These are phyloP conservation scores for Torymus auratus DNA, from an alignment of 2,888 invertebrate species.

Conservation along the genomic window DNA sequence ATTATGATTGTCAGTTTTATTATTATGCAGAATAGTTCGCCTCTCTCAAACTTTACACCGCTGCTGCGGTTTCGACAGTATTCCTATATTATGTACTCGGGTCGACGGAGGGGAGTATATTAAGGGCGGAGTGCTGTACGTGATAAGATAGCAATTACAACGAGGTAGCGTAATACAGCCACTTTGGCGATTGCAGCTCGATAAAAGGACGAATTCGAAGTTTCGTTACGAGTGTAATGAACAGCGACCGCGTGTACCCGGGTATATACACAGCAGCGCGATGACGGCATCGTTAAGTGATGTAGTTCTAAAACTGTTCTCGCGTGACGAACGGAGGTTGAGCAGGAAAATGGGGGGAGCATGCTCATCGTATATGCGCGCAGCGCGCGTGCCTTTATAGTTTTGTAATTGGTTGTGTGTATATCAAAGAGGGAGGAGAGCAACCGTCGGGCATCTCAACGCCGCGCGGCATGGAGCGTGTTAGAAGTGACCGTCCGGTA, in stretches of 20 bases:
- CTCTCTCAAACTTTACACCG: slow-evolving; percentile 2
- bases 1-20: no score
- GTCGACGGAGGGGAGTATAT: not conserved
- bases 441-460: slow-evolving; percentile 21
- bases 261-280: no score
- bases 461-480: not conserved
- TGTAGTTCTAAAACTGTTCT: slow-evolving; percentile 21
- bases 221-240: slow-evolving; percentile 46
- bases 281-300: slow-evolving; percentile 21
- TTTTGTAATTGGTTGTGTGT: slow-evolving; percentile 38
- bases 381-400: not conserved
- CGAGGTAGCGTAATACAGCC: not conserved
- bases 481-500: no score
- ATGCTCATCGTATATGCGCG: not conserved
- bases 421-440: not conserved
- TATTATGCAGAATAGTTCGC: slow-evolving; percentile 37
- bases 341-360: no score
- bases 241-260: not conserved
- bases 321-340: not conserved
- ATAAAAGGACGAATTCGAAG: slow-evolving; percentile 32
- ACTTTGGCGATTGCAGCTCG: slow-evolving; percentile 17
- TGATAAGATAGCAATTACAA: slow-evolving; percentile 41
- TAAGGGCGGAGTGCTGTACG: not conserved
- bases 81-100: no score
- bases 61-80: no score